These are phyloP conservation scores for Lutjanus campechanus DNA, from an alignment of 2,797 vertebrate species.

Conservation along the genomic window DNA sequence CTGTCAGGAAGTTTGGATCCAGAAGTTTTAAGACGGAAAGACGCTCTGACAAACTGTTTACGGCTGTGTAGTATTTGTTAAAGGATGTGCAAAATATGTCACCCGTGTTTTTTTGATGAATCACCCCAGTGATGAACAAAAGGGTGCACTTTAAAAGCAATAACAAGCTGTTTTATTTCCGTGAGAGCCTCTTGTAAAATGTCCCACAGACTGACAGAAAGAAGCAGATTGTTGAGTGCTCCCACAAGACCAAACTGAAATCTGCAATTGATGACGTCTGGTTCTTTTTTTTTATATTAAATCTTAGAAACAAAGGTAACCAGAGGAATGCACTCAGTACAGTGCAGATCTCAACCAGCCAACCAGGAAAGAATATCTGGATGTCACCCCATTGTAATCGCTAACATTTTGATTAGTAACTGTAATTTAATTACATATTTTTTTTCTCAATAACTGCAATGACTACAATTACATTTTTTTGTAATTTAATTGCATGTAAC, in stretches of 20 bases:
- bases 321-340: too few species aligned
- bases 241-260: neutral
- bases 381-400: too few species aligned
- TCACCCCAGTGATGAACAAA: slow-evolving; percentile 28
- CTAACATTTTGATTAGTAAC: too few species aligned
- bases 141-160: slow-evolving; percentile 43
- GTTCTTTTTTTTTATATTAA: neutral
- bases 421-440: too few species aligned
- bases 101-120: slow-evolving; percentile 12
- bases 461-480: too few species aligned
- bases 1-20: slow-evolving; percentile 7
- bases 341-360: too few species aligned
- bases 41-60: neutral
- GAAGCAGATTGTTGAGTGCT: slow-evolving; percentile 1
- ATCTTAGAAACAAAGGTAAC: neutral
- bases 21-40: neutral
- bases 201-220: slow-evolving; percentile 8
- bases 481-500: too few species aligned
- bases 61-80: neutral
- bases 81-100: slow-evolving; percentile 1
- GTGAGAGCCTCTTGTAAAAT: slow-evolving; percentile 33
- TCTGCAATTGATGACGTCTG: neutral
- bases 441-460: too few species aligned
- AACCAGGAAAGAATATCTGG: too few species aligned
- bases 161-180: slow-evolving; percentile 34